Evolutionary conservation across 1,140 invertebrate genomes (phyloP).

Genomic region (Temnothorax longispinosus): DNA sequence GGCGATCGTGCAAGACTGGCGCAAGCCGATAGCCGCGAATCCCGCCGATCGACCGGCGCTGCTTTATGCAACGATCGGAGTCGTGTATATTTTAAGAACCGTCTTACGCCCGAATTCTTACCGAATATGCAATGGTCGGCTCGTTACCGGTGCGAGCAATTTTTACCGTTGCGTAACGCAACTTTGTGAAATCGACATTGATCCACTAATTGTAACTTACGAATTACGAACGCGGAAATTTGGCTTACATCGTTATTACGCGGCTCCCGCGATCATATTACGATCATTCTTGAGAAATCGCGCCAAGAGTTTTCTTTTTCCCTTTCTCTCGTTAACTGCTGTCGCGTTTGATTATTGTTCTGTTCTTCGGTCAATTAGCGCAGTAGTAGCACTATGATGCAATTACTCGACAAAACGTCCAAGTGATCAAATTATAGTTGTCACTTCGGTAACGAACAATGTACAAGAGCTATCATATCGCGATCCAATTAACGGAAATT

Average conservation of each 20-base stretch:
- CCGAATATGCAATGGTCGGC: constrained; percentile 24
- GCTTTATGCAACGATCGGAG: constrained; percentile 49
- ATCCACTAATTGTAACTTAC: constrained; percentile 6
- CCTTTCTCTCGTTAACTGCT: background rate
- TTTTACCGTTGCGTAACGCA: constrained; percentile 32
- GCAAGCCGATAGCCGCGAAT: constrained; percentile 39
- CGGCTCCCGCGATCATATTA: background rate
- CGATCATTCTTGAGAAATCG: constrained; percentile 13
- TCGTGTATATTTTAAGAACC: constrained; percentile 61
- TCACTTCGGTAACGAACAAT: constrained; percentile 13
- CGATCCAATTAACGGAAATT: constrained; percentile 29
- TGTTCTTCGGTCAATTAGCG: background rate
- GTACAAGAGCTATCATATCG: background rate
- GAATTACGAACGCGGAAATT: background rate
- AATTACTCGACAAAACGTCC: constrained; percentile 12
- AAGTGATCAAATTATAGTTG: background rate
- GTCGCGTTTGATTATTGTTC: background rate
- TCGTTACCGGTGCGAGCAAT: background rate
- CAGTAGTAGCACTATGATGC: background rate
- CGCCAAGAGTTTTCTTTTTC: background rate
- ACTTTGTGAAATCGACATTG: constrained; percentile 50
- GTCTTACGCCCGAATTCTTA: constrained; percentile 34
- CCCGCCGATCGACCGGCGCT: background rate
- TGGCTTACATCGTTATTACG: background rate
- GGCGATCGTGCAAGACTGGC: constrained; percentile 4